Evolutionary conservation across 2,888 invertebrate species (phyloP).

Genomic region (Hirudinaria manillensis): DNA sequence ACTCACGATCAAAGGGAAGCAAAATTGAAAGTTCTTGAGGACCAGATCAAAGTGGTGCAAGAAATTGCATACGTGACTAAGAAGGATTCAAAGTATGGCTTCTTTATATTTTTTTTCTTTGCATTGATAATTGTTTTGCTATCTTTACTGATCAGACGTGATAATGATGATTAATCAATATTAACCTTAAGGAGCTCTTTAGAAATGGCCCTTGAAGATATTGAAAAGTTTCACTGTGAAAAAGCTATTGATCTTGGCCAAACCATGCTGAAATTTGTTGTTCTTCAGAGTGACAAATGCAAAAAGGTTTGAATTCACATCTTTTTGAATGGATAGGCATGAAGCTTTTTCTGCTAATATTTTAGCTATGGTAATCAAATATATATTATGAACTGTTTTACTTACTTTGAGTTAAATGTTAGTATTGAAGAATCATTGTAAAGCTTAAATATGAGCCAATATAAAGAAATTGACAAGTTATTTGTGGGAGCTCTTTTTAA

Average conservation of each 20-base stretch:
- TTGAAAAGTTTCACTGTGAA: constrained; percentile 52
- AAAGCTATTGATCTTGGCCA: constrained; percentile 52
- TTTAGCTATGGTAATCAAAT: neutral
- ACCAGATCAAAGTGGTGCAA: constrained; percentile 50
- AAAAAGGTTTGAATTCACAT: constrained; percentile 38
- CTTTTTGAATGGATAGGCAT: neutral
- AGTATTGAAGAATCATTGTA: too few relatives aligned
- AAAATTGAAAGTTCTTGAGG: constrained; percentile 50
- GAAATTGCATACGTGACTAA: constrained; percentile 45
- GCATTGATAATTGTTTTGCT: neutral
- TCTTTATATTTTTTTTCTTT: neutral
- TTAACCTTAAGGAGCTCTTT: constrained; percentile 45
- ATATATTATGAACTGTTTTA: too few relatives aligned
- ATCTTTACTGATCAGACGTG: neutral
- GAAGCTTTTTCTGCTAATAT: neutral
- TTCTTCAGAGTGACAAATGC: constrained; percentile 47
- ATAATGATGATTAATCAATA: too few relatives aligned
- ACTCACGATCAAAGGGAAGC: constrained; percentile 51
- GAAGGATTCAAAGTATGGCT: constrained; percentile 48
- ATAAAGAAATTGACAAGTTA: too few relatives aligned
- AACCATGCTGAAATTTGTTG: constrained; percentile 52
- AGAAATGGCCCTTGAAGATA: constrained; percentile 48
- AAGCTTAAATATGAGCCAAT: too few relatives aligned
- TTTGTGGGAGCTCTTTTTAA: too few relatives aligned
- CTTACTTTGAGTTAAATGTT: too few relatives aligned